Evolutionary conservation across 2,888 invertebrate genomes (phyloP), one percentile per base, ranked within the genome.

Genomic region (Sicus ferrugineus): DNA sequence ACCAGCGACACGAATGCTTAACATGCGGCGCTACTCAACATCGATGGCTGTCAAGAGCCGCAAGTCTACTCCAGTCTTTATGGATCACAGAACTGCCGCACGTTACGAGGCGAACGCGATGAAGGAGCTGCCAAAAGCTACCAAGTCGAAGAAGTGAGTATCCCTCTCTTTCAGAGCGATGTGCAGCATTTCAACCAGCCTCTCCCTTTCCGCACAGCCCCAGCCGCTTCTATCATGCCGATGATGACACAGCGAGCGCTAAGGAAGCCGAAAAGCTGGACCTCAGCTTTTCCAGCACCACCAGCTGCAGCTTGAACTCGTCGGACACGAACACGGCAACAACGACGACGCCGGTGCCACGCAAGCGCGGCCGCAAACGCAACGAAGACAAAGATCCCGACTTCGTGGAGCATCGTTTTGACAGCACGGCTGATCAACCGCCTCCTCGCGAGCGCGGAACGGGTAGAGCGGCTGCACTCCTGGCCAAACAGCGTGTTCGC

Each of bases 291-390:
- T 66, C 66, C n/a, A 19, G 28, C 7, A 58, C 58, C 21, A 59
- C 59, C 16, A 31, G 34, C 16, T 23, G 23, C n/a, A 66, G 48
- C 26, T 21, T 66, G 11, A 11, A 19, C 9, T 67, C 59, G 7
- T 59, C 58, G 14, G 58, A 21, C 14, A 11, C 23, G 14, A 48
- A 48, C n/a, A 16, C 23, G 3, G 26, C 23, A 52, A 19, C 9
- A 7, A 38, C 9, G 7, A 7, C 46, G 19, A n/a, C 21, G n/a
- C 21, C 42, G 54, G 48, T 34, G 19, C 76, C 79, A 6, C 78
- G 81, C 5, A 76, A 76, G 31, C 77, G 83, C n/a, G 74, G 74
- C 19, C 76, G 79, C 28, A 78, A 76, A 67, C 75, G 79, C 31
- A 75, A 77, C 54, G 73, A 70, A 0, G 79, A 82, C n/a, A 23